Base-by-base conservation (phyloP, 2,113 vertebrate species). In the Colistium nudipinnis region DNA sequence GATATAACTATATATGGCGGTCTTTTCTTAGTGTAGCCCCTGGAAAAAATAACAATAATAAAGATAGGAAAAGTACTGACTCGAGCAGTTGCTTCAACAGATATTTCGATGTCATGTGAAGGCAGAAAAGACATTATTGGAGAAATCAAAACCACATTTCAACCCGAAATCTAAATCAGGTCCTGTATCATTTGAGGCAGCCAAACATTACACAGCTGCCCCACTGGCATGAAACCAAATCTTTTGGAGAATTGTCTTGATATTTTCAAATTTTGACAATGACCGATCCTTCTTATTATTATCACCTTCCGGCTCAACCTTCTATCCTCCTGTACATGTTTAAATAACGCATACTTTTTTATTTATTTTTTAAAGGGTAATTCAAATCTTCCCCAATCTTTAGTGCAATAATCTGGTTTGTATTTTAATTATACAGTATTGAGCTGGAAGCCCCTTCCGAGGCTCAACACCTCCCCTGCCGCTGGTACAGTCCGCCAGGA, bases 391-490 rank as follows among this genome's bases (percentile, higher is more conserved):
- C 13, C 11, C n/a, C 56, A 47, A 63, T 81, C 76, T 77, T 56
- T 56, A 54, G 5, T 19, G 56, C 33, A 63, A 60, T 82, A 78
- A 85, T 76, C 77, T 65, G 53, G 41, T 79, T 65, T 73, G 56
- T 66, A 36, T 82, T 85, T 87, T 88, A 87, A 89, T 88, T 76
- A 83, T 83, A 73, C 72, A 62, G 48, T 11, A 48, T 62, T 67
- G 70, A 73, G 28, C 67, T 54, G 6, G 41, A 53, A 54, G 48
- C 39, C 39, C 25, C 25, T 45, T 53, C 10, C 33, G 20, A 51
- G 45, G 59, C 52, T 43, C 25, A 24, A 51, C 73, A 65, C 68
- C 53, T 64, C 48, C 28, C 51, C 36, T 49, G 60, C 47, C 16
- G 14, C 28, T 55, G 55, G 45, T 25, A n/a, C 45, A 48, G 44